phyloP scores from a whole-genome alignment of 2,113 vertebrate species.

The Heterotilapia buettikoferi region DNA sequence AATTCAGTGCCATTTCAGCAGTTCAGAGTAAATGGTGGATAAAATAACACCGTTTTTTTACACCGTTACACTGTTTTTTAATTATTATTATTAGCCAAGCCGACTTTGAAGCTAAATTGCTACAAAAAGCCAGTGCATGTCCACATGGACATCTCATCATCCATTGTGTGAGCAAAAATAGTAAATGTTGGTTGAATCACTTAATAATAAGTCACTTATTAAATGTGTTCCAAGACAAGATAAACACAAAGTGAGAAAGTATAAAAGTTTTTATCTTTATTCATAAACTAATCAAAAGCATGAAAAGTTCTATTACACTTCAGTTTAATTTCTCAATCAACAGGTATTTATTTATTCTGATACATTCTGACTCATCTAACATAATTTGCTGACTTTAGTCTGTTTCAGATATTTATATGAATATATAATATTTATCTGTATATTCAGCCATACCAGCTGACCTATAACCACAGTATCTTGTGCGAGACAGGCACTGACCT shows the following conservation, averaged over 20 bases:
- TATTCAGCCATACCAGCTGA: neutral
- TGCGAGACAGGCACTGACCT: conserved; percentile 59
- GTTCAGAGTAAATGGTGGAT: neutral
- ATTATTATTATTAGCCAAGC: neutral
- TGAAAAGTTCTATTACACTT: neutral
- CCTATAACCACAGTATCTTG: neutral
- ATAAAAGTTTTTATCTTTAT: neutral
- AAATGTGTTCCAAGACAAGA: neutral
- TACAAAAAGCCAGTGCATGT: neutral
- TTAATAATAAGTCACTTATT: neutral
- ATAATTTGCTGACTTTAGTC: neutral
- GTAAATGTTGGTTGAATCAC: neutral
- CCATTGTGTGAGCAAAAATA: neutral
- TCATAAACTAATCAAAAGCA: neutral
- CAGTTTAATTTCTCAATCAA: neutral
- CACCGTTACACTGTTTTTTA: neutral
- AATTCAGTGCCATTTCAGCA: neutral
- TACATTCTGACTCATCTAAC: neutral
- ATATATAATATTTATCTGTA: neutral
- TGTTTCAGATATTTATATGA: neutral
- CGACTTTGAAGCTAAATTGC: neutral
- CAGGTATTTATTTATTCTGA: neutral
- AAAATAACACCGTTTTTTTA: neutral
- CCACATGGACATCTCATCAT: neutral
- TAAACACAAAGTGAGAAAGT: neutral